Percentiles rank a stretch among this genome's conserved stretches.
Evolutionary conservation across 2,113 vertebrate genomes (phyloP).

Genomic region (Zosterops pallidus): DNA sequence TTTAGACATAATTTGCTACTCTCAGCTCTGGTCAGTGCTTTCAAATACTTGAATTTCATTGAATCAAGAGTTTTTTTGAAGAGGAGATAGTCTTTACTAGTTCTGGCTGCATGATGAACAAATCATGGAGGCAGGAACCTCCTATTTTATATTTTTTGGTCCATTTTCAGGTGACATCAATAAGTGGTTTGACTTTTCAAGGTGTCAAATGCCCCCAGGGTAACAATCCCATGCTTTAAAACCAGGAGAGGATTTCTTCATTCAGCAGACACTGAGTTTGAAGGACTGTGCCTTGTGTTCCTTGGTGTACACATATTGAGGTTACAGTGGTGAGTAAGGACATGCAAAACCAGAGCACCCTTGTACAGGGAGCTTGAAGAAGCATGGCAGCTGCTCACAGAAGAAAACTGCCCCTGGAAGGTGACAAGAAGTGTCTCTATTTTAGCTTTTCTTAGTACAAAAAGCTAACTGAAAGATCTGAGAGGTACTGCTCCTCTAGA

Average conservation of each 20-base stretch:
- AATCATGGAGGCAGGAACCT: fast-evolving
- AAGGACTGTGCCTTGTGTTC: background rate
- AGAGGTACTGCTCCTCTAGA: background rate
- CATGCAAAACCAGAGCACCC: background rate
- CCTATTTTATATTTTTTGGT: background rate
- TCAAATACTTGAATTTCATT: background rate
- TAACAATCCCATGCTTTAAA: background rate
- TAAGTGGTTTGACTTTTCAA: background rate
- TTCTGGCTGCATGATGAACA: background rate
- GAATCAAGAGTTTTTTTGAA: background rate
- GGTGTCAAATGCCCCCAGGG: background rate
- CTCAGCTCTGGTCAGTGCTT: background rate
- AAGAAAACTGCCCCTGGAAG: background rate
- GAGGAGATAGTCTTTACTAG: background rate
- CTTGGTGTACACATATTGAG: background rate
- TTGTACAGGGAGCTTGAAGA: background rate
- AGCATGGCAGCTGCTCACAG: fast-evolving
- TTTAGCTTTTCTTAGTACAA: background rate
- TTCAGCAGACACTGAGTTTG: background rate
- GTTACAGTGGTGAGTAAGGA: background rate
- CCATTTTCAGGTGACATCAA: background rate
- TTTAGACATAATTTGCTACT: background rate
- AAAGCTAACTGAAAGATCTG: background rate
- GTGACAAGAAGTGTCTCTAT: background rate
- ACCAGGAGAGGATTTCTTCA: background rate